Conservation (phyloP, 2,888 invertebrate genomes). For the Paralinhomoeus sp. region DNA sequence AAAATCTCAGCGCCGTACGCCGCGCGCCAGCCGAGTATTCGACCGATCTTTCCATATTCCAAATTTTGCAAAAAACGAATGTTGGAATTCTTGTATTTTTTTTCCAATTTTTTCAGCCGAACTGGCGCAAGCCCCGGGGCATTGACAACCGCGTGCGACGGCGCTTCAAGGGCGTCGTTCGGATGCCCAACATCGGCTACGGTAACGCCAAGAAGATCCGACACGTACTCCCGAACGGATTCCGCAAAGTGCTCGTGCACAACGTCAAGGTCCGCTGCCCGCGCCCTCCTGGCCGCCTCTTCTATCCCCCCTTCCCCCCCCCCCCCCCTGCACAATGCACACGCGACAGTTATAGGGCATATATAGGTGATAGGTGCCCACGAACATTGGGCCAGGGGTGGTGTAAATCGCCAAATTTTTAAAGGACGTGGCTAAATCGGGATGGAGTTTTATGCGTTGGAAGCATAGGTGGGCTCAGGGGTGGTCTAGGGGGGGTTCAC, state of each 20-base stretch:
- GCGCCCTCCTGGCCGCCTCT: no score
- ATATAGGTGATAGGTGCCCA: no score
- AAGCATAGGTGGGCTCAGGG: no score
- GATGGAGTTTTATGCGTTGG: no score
- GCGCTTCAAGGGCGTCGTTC: conserved; percentile 91
- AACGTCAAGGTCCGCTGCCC: conserved; percentile 41
- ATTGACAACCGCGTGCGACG: conserved; percentile 98
- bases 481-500: no score
- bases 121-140: conserved; percentile 99
- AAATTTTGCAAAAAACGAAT: not conserved
- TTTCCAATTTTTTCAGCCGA: conserved; percentile 39
- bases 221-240: conserved; percentile 91
- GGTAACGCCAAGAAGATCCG: conserved; percentile 79
- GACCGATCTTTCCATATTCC: not conserved
- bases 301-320: no score
- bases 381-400: no score
- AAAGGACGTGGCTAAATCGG: no score
- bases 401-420: no score
- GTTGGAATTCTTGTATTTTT: not conserved
- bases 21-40: not conserved
- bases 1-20: not conserved
- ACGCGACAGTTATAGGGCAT: no score
- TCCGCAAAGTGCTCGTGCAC: conserved; percentile 76
- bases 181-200: conserved; percentile 99
- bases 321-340: no score